Evolutionary conservation across 2,113 vertebrate species (phyloP).

Genomic region (Oncorhynchus tshawytscha): DNA sequence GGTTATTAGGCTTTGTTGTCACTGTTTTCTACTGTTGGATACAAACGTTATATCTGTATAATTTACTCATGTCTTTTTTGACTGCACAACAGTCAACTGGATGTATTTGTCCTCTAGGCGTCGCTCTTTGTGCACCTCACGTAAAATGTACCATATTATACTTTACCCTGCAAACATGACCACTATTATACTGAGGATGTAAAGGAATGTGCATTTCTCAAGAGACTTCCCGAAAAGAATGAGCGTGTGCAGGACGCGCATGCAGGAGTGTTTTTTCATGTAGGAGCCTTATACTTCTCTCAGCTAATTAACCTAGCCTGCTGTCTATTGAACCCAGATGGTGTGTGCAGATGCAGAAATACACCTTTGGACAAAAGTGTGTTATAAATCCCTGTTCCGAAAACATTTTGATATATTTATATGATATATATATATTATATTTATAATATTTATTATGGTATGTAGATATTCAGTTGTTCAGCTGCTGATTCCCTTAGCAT

Average conservation of each 20-base stretch:
- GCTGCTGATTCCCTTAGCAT: neutral
- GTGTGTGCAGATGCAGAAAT: constrained; percentile 13
- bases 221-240: constrained; percentile 23
- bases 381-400: constrained; percentile 26
- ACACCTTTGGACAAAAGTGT: constrained; percentile 24
- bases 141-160: neutral
- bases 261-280: neutral
- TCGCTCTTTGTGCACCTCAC: constrained; percentile 41
- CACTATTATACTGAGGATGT: neutral
- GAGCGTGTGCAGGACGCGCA: neutral
- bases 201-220: constrained; percentile 5
- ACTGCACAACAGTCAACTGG: no score
- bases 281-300: neutral
- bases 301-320: constrained; percentile 53
- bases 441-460: neutral
- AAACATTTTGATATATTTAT: constrained; percentile 14
- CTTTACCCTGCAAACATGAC: neutral
- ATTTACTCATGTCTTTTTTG: no score
- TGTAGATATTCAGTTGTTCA: neutral
- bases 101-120: constrained; percentile 46
- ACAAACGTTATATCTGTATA: neutral
- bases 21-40: neutral
- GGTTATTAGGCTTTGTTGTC: no score
- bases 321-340: constrained; percentile 64
- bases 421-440: no score